These are phyloP conservation scores for Nibea coibor DNA, from an alignment of 2,113 vertebrate genomes.

Conservation along the genomic window DNA sequence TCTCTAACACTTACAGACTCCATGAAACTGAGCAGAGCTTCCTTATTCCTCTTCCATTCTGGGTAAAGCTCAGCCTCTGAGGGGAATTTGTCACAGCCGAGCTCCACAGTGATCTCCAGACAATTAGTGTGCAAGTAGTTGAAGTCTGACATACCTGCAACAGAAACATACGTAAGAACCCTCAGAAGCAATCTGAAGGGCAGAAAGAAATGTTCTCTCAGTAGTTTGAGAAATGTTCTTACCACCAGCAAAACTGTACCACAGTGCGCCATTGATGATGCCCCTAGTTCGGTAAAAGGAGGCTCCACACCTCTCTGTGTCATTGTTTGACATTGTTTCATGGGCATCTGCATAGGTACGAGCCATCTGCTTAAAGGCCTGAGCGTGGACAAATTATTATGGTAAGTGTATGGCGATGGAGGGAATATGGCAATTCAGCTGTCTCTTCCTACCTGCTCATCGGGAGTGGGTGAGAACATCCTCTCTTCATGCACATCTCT, in stretches of 20 bases:
- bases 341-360: slow-evolving; percentile 92
- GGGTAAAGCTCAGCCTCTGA: slow-evolving; percentile 91
- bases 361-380: slow-evolving; percentile 90
- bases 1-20: slow-evolving; percentile 88
- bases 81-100: slow-evolving; percentile 97
- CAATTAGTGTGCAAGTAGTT: slow-evolving; percentile 98
- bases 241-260: slow-evolving; percentile 99
- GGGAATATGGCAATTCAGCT: neutral
- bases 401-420: neutral
- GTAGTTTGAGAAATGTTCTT: slow-evolving; percentile 51
- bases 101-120: slow-evolving; percentile 95
- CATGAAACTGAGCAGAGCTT: slow-evolving; percentile 90
- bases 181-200: neutral
- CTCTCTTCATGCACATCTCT: slow-evolving; percentile 90
- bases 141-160: slow-evolving; percentile 95
- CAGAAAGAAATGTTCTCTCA: neutral
- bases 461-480: slow-evolving; percentile 94
- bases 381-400: neutral
- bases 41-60: slow-evolving; percentile 95
- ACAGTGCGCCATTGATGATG: slow-evolving; percentile 95
- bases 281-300: slow-evolving; percentile 89
- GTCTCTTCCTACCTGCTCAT: slow-evolving; percentile 89
- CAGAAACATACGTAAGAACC: neutral
- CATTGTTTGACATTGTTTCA: slow-evolving; percentile 90
- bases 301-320: slow-evolving; percentile 92